Evolutionary conservation across 1,140 invertebrate species (phyloP), one percentile per base, ranked within the genome.

Genomic region (Neodiprion virginianus): DNA sequence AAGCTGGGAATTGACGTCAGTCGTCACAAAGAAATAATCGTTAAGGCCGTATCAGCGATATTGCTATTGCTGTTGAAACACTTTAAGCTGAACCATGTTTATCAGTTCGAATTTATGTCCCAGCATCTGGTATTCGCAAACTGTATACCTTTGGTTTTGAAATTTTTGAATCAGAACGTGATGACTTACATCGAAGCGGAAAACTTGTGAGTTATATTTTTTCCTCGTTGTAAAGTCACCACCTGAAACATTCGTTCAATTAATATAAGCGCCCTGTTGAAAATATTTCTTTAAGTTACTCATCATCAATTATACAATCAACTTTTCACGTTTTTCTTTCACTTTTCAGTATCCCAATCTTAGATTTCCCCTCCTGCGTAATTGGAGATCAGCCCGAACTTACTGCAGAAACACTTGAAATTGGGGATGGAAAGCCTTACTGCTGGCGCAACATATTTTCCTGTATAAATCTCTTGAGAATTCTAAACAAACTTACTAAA

Each of bases 141-240:
- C 88, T 99, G 98, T 86, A 99, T 99, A 86, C 98, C 99, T 8
- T 89, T 99, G 23, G 96, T 99, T 28, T 90, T 99, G 12, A 99
- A 99, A 85, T 99, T 99, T 90, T 97, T 99, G 83, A 99, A 99
- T 90, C 98, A 99, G 87, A 99, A 99, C 83, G 99, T 99, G 76
- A 92, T 96, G 80, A 94, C 95, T 61, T 99, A 99, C 89, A 95
- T 99, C 74, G 94, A 96, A 82, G 94, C 97, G 23, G 98, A 98
- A 87, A 98, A 99, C 88, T 94, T 94, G 93, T 92, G 90, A 89
- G 91, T 88, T 72, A 40, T 40, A 40, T 40, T 5, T 40, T 1
- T 40, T 40, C 28, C 28, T 40, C 28, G 5, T 40, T 40, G 28
- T 40, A 40, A 40, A 40, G 28, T 40, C 1, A 40, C 28, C 28